Evolutionary conservation across 92 coral and sea anemone genomes (phyloP).

Genomic region (Porites divaricata): DNA sequence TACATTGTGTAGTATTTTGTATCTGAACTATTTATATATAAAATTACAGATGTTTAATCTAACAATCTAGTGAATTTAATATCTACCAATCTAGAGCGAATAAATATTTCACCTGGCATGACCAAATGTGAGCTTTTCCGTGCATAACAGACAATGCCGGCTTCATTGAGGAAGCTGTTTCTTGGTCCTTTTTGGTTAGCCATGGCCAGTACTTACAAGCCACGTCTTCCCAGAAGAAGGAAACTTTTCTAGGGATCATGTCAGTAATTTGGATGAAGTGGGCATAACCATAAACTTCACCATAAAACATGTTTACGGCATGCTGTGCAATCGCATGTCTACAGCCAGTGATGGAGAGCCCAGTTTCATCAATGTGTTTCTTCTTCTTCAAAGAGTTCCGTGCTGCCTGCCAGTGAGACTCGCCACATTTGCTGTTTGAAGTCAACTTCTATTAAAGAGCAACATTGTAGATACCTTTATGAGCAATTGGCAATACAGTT

Average conservation of each 20-base stretch:
- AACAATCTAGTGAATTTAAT: background rate
- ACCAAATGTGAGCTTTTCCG: conserved; percentile 28
- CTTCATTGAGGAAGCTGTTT: background rate
- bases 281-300: conserved; percentile 76
- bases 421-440: conserved; percentile 49
- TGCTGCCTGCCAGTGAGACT: conserved; percentile 67
- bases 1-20: background rate
- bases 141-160: conserved; percentile 42
- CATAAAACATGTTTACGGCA: conserved; percentile 74
- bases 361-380: conserved; percentile 40
- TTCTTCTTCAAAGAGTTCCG: conserved; percentile 45
- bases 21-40: too few relatives aligned
- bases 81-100: too few relatives aligned
- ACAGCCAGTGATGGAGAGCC: conserved; percentile 62
- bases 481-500: background rate
- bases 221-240: conserved; percentile 5
- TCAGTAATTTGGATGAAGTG: conserved; percentile 53
- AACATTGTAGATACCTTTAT: background rate
- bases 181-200: conserved; percentile 5
- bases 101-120: conserved; percentile 7
- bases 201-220: conserved; percentile 35
- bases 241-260: conserved; percentile 26
- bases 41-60: too few relatives aligned
- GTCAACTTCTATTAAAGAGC: background rate
- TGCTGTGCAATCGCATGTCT: conserved; percentile 70